These are phyloP conservation scores for Bombus affinis DNA, from an alignment of 1,140 invertebrate genomes.

Conservation along the genomic window DNA sequence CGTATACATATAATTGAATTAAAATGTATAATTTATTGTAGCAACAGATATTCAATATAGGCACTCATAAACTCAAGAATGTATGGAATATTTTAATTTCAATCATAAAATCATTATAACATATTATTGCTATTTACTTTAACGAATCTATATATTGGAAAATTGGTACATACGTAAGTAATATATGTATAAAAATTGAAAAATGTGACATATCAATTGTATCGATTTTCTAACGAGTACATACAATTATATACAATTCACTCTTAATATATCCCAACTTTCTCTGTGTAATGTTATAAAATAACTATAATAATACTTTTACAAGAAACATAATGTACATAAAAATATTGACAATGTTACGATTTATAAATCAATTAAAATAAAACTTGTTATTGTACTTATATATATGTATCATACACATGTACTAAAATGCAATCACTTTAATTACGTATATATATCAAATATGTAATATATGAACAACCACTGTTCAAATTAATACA, in stretches of 20 bases:
- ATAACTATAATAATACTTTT: not conserved
- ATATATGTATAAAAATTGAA: not conserved
- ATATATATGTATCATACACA: not conserved
- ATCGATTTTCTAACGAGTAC: slow-evolving; percentile 39
- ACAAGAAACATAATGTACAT: not conserved
- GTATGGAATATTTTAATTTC: not conserved
- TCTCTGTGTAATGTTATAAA: not conserved
- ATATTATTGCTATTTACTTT: not conserved
- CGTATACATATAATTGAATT: not conserved
- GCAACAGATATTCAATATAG: too few species aligned
- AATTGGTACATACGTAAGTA: not conserved
- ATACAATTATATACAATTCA: not conserved
- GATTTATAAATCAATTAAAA: not conserved
- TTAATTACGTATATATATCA: not conserved
- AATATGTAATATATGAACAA: not conserved
- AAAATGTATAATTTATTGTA: not conserved
- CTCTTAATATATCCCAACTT: not conserved
- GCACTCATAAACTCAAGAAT: not conserved
- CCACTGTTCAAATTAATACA: slow-evolving; percentile 8
- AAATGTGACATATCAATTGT: slow-evolving; percentile 5
- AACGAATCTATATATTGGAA: not conserved
- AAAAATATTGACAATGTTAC: not conserved
- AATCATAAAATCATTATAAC: not conserved
- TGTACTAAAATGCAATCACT: not conserved
- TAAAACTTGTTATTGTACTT: not conserved